These are phyloP conservation scores for Acrobasis suavella DNA, from an alignment of 2,888 invertebrate species.

Conservation along the genomic window DNA sequence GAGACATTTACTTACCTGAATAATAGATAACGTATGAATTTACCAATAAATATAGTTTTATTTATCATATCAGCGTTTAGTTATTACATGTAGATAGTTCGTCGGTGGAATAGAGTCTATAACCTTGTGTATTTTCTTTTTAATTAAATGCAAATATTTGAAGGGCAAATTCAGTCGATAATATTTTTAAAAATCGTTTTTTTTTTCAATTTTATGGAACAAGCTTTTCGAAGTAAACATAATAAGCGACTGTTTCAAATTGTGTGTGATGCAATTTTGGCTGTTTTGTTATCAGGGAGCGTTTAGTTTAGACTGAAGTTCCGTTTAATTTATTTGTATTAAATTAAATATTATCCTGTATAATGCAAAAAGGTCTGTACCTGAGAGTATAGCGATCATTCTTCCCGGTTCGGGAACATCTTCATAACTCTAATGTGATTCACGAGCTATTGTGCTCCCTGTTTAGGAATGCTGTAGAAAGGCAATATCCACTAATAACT, in stretches of 20 bases:
- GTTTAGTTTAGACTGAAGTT: too few species aligned
- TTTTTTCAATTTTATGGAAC: too few species aligned
- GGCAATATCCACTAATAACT: conserved; percentile 27
- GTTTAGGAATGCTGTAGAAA: conserved; percentile 39
- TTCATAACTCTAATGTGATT: conserved; percentile 1
- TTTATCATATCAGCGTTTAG: conserved; percentile 74
- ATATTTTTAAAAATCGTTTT: too few species aligned
- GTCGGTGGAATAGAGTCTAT: conserved; percentile 43
- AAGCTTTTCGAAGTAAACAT: too few species aligned
- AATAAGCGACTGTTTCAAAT: too few species aligned
- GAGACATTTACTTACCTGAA: conserved; percentile 64
- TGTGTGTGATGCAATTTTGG: too few species aligned
- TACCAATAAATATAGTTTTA: conserved; percentile 73
- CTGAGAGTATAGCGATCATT: conserved; percentile 46
- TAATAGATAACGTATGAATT: conserved; percentile 53
- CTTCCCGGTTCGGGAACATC: conserved; percentile 1
- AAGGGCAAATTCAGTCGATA: too few species aligned
- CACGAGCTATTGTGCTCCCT: conserved; percentile 25
- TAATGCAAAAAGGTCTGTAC: conserved; percentile 56
- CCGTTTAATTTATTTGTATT: too few species aligned
- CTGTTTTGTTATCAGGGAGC: too few species aligned
- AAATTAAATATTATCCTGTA: conserved; percentile 4
- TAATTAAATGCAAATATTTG: too few species aligned
- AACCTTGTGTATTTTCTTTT: conserved; percentile 34
- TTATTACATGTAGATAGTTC: conserved; percentile 66